A percentile compares a stretch with the other conserved stretches of the same genome.
Conservation (phyloP, 30 jellyfish, hydroid and myxozoan species). For the Pseudorhiza aurosa region DNA sequence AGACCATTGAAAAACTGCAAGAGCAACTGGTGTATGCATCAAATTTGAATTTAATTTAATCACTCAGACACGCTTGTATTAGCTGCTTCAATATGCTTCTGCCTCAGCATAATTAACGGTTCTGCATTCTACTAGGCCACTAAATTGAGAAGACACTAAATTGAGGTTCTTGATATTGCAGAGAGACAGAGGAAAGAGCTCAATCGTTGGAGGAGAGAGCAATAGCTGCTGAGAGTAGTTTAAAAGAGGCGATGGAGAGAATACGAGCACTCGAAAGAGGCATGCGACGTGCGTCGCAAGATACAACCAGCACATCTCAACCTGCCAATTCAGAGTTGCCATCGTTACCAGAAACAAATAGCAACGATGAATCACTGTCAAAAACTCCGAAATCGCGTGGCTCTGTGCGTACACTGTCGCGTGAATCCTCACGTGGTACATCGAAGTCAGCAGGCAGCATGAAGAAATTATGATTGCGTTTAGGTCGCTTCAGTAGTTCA, state of each 20-base stretch:
- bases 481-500: no score
- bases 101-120: no score
- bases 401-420: neutral
- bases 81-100: no score
- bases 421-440: neutral
- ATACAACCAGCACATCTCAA: neutral
- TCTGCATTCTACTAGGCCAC: no score
- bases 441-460: no score
- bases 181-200: slow-evolving; percentile 84
- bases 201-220: slow-evolving; percentile 77
- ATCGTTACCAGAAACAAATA: slow-evolving; percentile 9
- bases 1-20: slow-evolving; percentile 61
- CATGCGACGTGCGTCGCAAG: slow-evolving; percentile 51
- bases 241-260: slow-evolving; percentile 75
- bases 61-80: neutral
- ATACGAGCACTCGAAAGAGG: slow-evolving; percentile 80
- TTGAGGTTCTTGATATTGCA: neutral
- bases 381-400: neutral
- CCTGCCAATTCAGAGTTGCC: slow-evolving; percentile 1
- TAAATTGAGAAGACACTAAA: no score
- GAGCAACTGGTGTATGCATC: slow-evolving; percentile 66
- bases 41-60: neutral
- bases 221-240: slow-evolving; percentile 61
- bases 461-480: no score
- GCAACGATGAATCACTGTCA: neutral